Evolutionary conservation across 2,797 vertebrate species (phyloP).

Genomic region (Tarsius wallacei): DNA sequence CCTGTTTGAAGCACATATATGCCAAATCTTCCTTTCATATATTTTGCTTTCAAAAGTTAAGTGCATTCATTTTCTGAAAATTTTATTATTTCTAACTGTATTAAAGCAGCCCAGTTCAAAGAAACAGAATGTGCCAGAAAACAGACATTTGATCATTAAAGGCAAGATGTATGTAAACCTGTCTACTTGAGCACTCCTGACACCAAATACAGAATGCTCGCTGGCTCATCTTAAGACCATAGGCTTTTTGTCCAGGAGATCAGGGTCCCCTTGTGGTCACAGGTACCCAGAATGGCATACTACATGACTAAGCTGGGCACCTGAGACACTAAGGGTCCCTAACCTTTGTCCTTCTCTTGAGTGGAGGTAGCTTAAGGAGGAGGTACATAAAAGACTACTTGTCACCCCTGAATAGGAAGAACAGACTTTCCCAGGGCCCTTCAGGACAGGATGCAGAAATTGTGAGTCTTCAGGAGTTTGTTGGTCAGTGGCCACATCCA

Average conservation of each 20-base stretch:
- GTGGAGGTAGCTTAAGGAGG: background rate
- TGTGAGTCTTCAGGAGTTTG: background rate
- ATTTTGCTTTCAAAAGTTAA: conserved; percentile 62
- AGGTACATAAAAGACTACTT: background rate
- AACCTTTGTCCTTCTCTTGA: background rate
- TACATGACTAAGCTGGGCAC: background rate
- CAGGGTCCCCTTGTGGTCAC: background rate
- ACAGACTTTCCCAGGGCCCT: background rate
- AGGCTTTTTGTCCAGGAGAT: background rate
- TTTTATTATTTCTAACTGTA: conserved; percentile 37
- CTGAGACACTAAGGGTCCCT: background rate
- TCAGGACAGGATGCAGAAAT: background rate
- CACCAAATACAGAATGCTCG: background rate
- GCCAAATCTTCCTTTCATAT: background rate
- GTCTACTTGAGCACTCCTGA: background rate
- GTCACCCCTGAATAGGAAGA: background rate
- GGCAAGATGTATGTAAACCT: background rate
- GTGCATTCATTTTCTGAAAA: conserved; percentile 50
- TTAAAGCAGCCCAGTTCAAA: conserved; percentile 23
- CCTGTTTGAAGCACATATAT: conserved; percentile 3
- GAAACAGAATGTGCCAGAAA: conserved; percentile 5
- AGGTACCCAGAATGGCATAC: background rate
- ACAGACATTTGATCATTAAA: background rate
- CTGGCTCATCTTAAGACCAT: background rate
- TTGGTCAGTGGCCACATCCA: background rate